Conservation (phyloP, 2,113 vertebrate genomes). For the Corythornis vintsioides region DNA sequence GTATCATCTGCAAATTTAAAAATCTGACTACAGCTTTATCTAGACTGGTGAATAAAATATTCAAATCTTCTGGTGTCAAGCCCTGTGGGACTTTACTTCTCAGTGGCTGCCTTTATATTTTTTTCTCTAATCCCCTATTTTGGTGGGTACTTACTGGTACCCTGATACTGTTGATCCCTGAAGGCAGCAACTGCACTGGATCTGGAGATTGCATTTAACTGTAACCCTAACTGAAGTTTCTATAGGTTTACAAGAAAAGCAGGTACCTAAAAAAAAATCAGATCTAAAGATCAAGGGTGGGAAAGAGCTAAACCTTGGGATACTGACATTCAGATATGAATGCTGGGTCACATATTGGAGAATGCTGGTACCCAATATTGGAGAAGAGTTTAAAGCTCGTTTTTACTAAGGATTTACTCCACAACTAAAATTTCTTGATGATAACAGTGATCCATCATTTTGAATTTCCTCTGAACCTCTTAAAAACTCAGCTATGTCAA, state of each 20-base stretch:
- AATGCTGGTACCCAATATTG: background rate
- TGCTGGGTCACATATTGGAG: background rate
- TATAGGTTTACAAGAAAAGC: background rate
- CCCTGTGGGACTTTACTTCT: background rate
- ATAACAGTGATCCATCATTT: background rate
- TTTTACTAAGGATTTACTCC: background rate
- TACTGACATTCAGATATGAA: background rate
- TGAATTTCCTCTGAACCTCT: slow-evolving; percentile 1
- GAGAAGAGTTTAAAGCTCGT: background rate
- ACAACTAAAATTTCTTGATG: background rate
- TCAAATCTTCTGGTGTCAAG: slow-evolving; percentile 37
- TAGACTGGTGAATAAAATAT: slow-evolving; percentile 60
- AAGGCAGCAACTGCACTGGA: background rate
- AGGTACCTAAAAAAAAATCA: background rate
- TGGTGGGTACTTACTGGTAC: background rate
- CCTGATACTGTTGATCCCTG: background rate
- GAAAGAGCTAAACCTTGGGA: background rate
- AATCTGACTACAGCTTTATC: slow-evolving; percentile 37
- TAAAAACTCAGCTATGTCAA: background rate
- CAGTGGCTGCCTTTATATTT: background rate
- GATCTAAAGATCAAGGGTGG: background rate
- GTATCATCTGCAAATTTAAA: slow-evolving; percentile 64
- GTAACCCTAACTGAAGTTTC: background rate
- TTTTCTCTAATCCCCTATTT: background rate
- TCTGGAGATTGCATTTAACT: background rate